Evolutionary conservation across 2,888 invertebrate species (phyloP).

Genomic region (Drosophila parthenogenetica): DNA sequence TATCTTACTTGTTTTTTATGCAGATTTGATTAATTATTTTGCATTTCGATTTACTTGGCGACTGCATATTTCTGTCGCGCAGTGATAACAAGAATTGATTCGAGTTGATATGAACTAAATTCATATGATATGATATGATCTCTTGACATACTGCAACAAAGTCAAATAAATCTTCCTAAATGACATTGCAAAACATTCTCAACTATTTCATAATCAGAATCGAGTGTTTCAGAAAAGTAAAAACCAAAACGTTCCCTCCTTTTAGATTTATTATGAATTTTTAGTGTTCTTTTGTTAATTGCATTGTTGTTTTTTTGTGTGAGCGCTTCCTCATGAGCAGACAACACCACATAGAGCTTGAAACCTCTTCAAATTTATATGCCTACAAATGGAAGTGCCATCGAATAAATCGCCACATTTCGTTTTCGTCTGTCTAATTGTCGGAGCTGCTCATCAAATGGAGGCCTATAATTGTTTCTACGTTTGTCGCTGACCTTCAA

Average conservation of each 20-base stretch:
- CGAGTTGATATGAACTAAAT: not conserved
- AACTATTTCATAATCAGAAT: constrained; percentile 22
- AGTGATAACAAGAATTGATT: not conserved
- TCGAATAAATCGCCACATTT: constrained; percentile 75
- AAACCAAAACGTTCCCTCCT: constrained; percentile 11
- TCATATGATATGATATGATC: not conserved
- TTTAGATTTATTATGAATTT: constrained; percentile 50
- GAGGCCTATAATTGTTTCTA: constrained; percentile 58
- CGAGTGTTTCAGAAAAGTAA: constrained; percentile 2
- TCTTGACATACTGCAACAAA: not conserved
- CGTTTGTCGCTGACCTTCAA: constrained; percentile 65
- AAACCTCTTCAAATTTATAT: constrained; percentile 67
- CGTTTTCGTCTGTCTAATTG: constrained; percentile 34
- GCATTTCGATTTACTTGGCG: no score
- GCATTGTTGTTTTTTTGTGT: constrained; percentile 15
- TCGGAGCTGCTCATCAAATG: constrained; percentile 46
- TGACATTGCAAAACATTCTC: not conserved
- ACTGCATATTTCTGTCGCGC: no score
- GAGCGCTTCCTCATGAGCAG: constrained; percentile 40
- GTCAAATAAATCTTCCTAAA: not conserved
- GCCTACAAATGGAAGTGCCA: constrained; percentile 76
- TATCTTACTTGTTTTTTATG: no score
- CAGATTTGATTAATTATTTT: no score
- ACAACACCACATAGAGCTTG: constrained; percentile 20
- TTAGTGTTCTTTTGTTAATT: constrained; percentile 30